Evolutionary conservation across 2,113 vertebrate species (phyloP).

Genomic region (Seriola dumerili): DNA sequence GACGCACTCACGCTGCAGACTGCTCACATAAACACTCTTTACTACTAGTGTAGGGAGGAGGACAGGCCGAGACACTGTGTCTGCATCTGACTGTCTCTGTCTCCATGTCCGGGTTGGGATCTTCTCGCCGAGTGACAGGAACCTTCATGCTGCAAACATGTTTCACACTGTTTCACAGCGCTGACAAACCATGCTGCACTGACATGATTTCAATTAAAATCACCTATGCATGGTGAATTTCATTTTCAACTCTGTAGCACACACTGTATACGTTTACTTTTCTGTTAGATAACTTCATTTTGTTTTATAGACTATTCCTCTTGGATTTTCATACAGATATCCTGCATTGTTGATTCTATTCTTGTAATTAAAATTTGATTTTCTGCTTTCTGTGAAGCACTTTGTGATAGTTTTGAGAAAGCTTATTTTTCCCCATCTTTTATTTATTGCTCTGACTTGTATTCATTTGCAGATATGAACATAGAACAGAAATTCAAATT

Average conservation of each 20-base stretch:
- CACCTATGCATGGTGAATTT: neutral
- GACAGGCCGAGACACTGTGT: constrained; percentile 53
- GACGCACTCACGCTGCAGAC: constrained; percentile 64
- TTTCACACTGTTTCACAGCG: neutral
- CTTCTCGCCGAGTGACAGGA: neutral
- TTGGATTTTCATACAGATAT: neutral
- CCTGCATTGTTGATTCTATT: neutral
- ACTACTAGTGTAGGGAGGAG: constrained; percentile 50
- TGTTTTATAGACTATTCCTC: neutral
- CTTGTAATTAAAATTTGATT: neutral
- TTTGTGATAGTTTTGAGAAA: neutral
- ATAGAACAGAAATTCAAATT: neutral
- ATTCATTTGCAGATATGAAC: neutral
- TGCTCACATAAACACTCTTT: constrained; percentile 66
- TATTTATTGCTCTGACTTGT: neutral
- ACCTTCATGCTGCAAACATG: neutral
- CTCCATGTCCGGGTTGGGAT: constrained; percentile 1
- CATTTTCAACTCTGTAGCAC: neutral
- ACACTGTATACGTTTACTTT: neutral
- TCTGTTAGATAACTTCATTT: neutral
- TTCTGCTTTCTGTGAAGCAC: neutral
- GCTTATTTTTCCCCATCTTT: neutral
- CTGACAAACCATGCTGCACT: neutral
- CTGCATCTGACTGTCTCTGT: constrained; percentile 35
- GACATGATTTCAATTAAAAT: constrained; percentile 18